These are phyloP conservation scores for Petromus typicus DNA, from an alignment of 2,113 vertebrate species.

Conservation along the genomic window DNA sequence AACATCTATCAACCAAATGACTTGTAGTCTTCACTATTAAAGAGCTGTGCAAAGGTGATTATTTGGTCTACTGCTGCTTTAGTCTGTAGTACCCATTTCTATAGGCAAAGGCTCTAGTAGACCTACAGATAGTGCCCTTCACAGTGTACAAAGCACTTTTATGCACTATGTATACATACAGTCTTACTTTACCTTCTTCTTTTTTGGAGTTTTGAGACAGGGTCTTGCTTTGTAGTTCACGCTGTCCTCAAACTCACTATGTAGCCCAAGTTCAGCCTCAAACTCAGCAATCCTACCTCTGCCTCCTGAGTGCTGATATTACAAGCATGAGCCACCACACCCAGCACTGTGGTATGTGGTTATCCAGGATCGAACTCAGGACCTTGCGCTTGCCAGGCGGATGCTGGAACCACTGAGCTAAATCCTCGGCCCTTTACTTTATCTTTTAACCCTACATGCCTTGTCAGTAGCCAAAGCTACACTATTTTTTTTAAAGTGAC, in stretches of 20 bases:
- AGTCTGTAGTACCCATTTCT: not conserved
- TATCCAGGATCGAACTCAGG: too few relatives aligned
- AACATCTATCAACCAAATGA: not conserved
- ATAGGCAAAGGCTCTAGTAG: not conserved
- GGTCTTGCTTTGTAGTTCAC: too few relatives aligned
- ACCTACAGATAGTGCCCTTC: not conserved
- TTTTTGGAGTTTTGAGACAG: too few relatives aligned
- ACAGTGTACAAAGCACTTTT: not conserved
- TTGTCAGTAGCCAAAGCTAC: not conserved
- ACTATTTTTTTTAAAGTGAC: not conserved
- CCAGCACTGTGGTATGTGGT: too few relatives aligned
- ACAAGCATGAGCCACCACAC: too few relatives aligned
- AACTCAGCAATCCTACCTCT: too few relatives aligned
- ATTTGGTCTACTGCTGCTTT: not conserved
- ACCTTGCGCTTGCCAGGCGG: too few relatives aligned
- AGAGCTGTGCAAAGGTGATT: not conserved
- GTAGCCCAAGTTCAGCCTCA: too few relatives aligned
- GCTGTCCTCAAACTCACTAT: too few relatives aligned
- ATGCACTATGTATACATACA: not conserved
- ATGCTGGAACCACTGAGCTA: too few relatives aligned
- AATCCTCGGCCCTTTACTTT: too few relatives aligned
- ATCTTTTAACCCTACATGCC: not conserved
- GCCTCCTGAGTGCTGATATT: too few relatives aligned
- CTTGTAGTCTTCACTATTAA: not conserved
- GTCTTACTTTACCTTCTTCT: slow-evolving; percentile 19